phyloP scores from a whole-genome alignment of 2,888 invertebrate species.

The Tholera decimalis region DNA sequence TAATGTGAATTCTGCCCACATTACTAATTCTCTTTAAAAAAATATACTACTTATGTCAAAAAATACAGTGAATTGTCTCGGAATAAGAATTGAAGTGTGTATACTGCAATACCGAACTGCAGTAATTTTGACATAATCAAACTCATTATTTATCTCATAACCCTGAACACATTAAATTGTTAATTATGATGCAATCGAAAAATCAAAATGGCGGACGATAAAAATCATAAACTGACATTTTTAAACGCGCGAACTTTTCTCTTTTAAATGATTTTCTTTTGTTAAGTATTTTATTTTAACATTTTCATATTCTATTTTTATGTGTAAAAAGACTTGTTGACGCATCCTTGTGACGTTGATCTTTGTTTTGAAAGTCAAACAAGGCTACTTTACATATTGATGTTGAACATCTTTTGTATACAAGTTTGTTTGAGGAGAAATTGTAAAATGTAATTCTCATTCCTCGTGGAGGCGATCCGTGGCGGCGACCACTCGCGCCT shows the following conservation, averaged over 20 bases:
- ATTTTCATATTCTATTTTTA: slow-evolving; percentile 43
- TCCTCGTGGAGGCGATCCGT: too few relatives aligned
- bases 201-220: not conserved
- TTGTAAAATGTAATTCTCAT: not conserved
- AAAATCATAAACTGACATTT: not conserved
- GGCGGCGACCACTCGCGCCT: not conserved
- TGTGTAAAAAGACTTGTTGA: slow-evolving; percentile 1
- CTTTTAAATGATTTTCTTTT: slow-evolving; percentile 3
- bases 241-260: not conserved
- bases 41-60: too few relatives aligned
- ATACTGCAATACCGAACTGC: too few relatives aligned
- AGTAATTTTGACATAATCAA: not conserved
- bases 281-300: slow-evolving; percentile 26
- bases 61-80: too few relatives aligned
- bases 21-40: too few relatives aligned
- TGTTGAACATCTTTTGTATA: not conserved
- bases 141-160: not conserved
- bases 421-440: slow-evolving; percentile 9
- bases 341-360: slow-evolving; percentile 7
- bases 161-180: not conserved
- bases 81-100: too few relatives aligned
- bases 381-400: slow-evolving; percentile 33
- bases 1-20: too few relatives aligned
- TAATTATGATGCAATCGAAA: not conserved
- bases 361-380: slow-evolving; percentile 30